phyloP scores from a whole-genome alignment of 2,113 vertebrate species.

The Nanger granti region DNA sequence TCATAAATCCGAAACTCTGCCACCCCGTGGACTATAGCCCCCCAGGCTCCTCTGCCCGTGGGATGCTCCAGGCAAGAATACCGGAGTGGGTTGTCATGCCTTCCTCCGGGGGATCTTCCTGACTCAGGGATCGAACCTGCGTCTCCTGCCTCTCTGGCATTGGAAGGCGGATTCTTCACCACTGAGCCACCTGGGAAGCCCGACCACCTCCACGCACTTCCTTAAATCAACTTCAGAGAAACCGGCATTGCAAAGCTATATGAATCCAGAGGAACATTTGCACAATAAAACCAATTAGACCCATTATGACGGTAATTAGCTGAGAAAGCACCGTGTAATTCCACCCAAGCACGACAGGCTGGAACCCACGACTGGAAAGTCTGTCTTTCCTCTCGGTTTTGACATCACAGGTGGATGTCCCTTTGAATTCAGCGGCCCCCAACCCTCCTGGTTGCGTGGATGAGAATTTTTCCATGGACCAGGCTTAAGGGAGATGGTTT shows the following conservation, averaged over 20 bases:
- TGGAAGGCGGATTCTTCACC: background rate
- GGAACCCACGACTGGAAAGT: fast-evolving
- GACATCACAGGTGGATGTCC: background rate
- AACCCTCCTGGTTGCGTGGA: background rate
- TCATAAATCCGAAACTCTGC: background rate
- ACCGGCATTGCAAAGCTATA: fast-evolving
- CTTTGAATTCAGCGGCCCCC: fast-evolving
- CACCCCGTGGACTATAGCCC: fast-evolving
- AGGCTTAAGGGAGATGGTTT: background rate
- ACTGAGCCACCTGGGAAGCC: background rate
- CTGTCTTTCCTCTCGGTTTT: background rate
- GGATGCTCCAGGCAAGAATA: background rate
- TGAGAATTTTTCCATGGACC: background rate
- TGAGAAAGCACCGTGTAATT: fast-evolving
- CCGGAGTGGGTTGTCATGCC: background rate
- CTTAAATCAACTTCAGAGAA: background rate
- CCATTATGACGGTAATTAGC: background rate
- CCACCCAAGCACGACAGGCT: background rate
- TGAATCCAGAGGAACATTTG: background rate
- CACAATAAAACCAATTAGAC: background rate
- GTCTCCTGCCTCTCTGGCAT: fast-evolving
- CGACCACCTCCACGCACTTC: fast-evolving
- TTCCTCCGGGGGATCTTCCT: background rate
- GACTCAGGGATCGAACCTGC: fast-evolving
- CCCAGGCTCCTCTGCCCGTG: background rate